Evolutionary conservation across 2,888 invertebrate genomes (phyloP).

Genomic region (Drosophila multiciliata): DNA sequence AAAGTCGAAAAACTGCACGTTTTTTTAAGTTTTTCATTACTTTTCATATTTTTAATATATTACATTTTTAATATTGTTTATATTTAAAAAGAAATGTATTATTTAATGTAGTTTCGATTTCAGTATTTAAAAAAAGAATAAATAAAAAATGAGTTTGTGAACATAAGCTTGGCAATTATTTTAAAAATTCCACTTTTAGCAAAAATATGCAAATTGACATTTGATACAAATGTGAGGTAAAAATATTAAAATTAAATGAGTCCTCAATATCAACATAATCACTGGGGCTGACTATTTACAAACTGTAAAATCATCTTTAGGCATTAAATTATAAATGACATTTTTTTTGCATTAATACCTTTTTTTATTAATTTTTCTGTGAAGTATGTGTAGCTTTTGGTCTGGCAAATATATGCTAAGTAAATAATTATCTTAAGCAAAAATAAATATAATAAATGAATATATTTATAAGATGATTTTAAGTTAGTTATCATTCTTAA

Average conservation of each 20-base stretch:
- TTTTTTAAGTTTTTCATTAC: neutral
- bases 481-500: neutral
- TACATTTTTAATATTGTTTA: neutral
- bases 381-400: neutral
- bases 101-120: neutral
- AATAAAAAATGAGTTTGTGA: neutral
- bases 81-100: neutral
- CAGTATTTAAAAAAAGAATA: neutral
- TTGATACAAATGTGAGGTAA: too few relatives aligned
- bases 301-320: conserved; percentile 40
- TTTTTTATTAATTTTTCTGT: neutral
- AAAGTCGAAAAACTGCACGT: neutral
- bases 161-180: neutral
- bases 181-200: neutral
- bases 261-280: conserved; percentile 11
- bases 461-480: neutral
- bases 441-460: too few relatives aligned
- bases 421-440: neutral
- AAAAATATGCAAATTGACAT: neutral
- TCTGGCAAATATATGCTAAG: neutral
- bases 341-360: conserved; percentile 8
- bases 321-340: conserved; percentile 36
- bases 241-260: conserved; percentile 6
- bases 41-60: neutral
- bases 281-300: conserved; percentile 5